Evolutionary conservation across 2,113 vertebrate genomes (phyloP), one percentile per base, ranked within the genome.

Genomic region (Chrysemys picta): DNA sequence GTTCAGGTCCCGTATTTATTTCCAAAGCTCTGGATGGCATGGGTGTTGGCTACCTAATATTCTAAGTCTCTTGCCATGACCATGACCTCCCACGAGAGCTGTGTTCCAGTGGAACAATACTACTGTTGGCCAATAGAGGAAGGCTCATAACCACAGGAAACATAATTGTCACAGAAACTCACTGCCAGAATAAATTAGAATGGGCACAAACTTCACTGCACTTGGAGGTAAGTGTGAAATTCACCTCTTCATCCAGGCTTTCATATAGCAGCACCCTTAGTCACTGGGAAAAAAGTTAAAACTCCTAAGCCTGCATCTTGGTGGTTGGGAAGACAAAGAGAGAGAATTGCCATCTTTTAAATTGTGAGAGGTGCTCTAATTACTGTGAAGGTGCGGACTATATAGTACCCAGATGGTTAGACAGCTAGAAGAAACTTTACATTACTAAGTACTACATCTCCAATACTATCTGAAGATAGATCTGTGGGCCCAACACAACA

Each of bases 221-320:
- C 49, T 84, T 76, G 19, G 35, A 94, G 45, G 78, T 79, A 87
- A 95, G 93, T 2, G 4, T 42, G 82, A 86, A 94, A 12, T 5
- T 29, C n/a, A 72, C n/a, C n/a, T 72, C 19, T 72, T 72, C 65
- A 78, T 76, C 80, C 85, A 80, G 3, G 4, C 90, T 93, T 92
- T 65, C 35, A 56, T 83, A 79, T 62, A 89, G 76, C 5, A 96
- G 56, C 53, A 88, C 35, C 31, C 72, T 84, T 89, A 80, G 82
- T 84, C 91, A 96, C 94, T 94, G 93, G 93, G 91, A 91, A 47
- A 85, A 79, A 91, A 86, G 10, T 75, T 89, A 53, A 92, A 96
- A 92, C 87, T 79, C 45, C 57, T 80, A 94, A 91, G 83, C 84
- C 87, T 91, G 25, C 88, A 90, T 78, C 80, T 91, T 80, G 56